A percentile compares a stretch with the other conserved stretches of the same genome.
phyloP scores from a whole-genome alignment of 1,140 invertebrate species.

The Cydia pomonella region DNA sequence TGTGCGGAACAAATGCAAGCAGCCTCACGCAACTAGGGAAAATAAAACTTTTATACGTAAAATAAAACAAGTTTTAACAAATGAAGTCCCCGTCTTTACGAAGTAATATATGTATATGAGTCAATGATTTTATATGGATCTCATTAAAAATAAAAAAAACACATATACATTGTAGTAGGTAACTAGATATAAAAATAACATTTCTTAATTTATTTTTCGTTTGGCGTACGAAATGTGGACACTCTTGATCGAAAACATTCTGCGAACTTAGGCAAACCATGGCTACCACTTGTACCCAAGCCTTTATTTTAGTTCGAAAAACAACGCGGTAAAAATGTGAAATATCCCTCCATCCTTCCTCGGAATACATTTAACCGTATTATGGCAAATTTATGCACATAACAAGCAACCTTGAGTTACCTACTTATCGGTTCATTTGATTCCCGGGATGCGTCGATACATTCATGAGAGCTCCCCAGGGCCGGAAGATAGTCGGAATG shows the following conservation, averaged over 20 bases:
- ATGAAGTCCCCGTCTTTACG: too few species aligned
- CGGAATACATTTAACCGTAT: conserved; percentile 40
- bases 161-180: too few species aligned
- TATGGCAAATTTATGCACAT: conserved; percentile 43
- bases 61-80: too few species aligned
- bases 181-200: too few species aligned
- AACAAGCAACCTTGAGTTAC: conserved; percentile 34
- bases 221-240: neutral
- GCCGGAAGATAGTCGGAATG: conserved; percentile 21
- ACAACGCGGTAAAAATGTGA: conserved; percentile 25
- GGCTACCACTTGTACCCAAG: neutral
- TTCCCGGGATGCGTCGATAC: conserved; percentile 33
- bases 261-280: neutral
- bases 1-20: too few species aligned
- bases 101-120: too few species aligned
- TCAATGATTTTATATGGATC: too few species aligned
- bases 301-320: conserved; percentile 26
- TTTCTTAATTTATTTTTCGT: too few species aligned
- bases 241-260: conserved; percentile 1
- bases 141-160: too few species aligned
- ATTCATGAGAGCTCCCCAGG: conserved; percentile 30
- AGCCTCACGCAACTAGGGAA: too few species aligned
- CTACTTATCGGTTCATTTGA: conserved; percentile 36
- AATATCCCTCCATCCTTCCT: conserved; percentile 32
- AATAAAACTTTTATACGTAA: too few species aligned